A percentile compares a stretch with the other conserved stretches of the same genome.
Evolutionary conservation across 1,140 invertebrate species (phyloP).

Genomic region (Nylanderia fulva): DNA sequence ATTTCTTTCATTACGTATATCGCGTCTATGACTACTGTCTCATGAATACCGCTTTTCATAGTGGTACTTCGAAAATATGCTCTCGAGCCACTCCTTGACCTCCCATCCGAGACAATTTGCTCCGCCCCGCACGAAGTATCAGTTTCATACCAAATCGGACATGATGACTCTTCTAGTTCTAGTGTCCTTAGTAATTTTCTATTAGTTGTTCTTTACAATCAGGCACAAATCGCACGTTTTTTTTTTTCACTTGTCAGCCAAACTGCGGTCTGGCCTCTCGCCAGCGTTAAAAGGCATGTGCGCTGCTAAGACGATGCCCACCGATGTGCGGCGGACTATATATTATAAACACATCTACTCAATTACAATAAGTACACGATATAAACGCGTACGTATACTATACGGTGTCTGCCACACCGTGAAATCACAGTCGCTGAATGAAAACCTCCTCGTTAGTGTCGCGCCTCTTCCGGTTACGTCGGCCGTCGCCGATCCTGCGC

Average conservation of each 20-base stretch:
- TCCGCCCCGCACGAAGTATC: constrained; percentile 77
- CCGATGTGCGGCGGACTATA: neutral
- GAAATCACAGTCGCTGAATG: constrained; percentile 51
- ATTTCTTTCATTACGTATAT: neutral
- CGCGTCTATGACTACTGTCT: constrained; percentile 61
- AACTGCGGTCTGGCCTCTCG: constrained; percentile 9
- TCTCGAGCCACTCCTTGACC: constrained; percentile 88
- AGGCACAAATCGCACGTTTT: neutral
- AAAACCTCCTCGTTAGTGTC: constrained; percentile 38
- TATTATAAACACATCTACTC: neutral
- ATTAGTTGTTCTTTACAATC: no score
- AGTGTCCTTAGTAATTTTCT: neutral
- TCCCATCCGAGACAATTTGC: constrained; percentile 84
- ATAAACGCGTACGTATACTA: neutral
- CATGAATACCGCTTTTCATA: constrained; percentile 61
- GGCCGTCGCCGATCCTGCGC: constrained; percentile 30
- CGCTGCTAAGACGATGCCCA: constrained; percentile 6
- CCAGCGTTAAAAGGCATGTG: constrained; percentile 40
- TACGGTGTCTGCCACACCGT: constrained; percentile 22
- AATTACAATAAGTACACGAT: constrained; percentile 22
- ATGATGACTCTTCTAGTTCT: constrained; percentile 77
- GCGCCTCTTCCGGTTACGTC: constrained; percentile 48
- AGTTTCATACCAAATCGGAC: constrained; percentile 87
- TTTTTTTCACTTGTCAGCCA: neutral
- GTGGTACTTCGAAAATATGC: constrained; percentile 87